Percentiles rank a stretch among this genome's conserved stretches.
phyloP scores from a whole-genome alignment of 2,888 invertebrate genomes.

The Shargacucullia verbasci region DNA sequence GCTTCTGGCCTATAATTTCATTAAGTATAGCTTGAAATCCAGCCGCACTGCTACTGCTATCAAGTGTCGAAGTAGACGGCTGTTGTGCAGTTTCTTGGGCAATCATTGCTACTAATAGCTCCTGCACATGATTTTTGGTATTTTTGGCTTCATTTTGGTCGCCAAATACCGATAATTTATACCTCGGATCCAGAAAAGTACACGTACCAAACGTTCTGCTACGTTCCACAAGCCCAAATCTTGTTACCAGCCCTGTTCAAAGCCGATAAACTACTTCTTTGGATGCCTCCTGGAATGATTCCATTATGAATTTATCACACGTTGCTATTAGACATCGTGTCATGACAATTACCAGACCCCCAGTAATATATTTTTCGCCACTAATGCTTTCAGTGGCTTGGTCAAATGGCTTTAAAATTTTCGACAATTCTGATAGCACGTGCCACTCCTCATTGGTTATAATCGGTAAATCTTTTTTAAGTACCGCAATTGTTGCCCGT shows the following conservation, averaged over 20 bases:
- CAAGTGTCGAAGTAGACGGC: no score
- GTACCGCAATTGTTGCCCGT: slow-evolving; percentile 33
- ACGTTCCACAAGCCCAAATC: not conserved
- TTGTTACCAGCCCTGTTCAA: not conserved
- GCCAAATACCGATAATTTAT: slow-evolving; percentile 12
- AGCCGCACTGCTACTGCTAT: slow-evolving; percentile 15
- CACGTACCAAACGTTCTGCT: slow-evolving; percentile 17
- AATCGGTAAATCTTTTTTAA: slow-evolving; percentile 40
- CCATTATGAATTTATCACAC: slow-evolving; percentile 28
- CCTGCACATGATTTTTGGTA: slow-evolving; percentile 7
- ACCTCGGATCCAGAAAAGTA: slow-evolving; percentile 15
- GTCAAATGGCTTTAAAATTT: slow-evolving; percentile 55
- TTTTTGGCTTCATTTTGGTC: slow-evolving; percentile 8
- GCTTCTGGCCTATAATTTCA: slow-evolving; percentile 13
- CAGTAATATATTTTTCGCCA: slow-evolving; percentile 55
- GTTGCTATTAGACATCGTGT: slow-evolving; percentile 40
- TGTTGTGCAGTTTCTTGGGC: not conserved
- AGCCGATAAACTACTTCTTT: not conserved
- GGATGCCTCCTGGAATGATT: slow-evolving; percentile 1
- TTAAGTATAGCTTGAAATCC: slow-evolving; percentile 13
- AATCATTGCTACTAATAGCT: slow-evolving; percentile 9
- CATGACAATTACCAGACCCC: slow-evolving; percentile 43
- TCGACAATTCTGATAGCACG: slow-evolving; percentile 27
- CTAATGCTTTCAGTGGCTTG: slow-evolving; percentile 51
- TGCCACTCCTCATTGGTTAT: slow-evolving; percentile 48